Evolutionary conservation across 2,888 invertebrate genomes (phyloP).

Genomic region (Monochamus alternatus): DNA sequence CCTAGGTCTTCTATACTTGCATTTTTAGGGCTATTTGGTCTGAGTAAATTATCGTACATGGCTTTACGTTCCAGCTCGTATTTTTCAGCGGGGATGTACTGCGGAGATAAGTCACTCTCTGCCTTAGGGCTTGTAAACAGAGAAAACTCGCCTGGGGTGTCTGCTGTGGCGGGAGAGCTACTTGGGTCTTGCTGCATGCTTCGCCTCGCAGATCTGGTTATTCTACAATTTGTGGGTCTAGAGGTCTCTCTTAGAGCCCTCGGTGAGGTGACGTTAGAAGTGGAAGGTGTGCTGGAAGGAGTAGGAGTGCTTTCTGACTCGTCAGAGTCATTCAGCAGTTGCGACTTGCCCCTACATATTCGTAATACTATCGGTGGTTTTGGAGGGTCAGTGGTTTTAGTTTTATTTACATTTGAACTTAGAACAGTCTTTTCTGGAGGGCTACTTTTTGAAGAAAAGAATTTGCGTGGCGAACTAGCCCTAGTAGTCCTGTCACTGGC

Average conservation of each 20-base stretch:
- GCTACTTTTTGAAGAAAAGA: slow-evolving; percentile 66
- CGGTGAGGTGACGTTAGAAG: slow-evolving; percentile 71
- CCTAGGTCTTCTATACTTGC: slow-evolving; percentile 37
- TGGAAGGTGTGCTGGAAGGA: slow-evolving; percentile 74
- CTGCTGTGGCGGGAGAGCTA: slow-evolving; percentile 68
- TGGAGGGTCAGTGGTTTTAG: slow-evolving; percentile 59
- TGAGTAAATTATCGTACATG: slow-evolving; percentile 69
- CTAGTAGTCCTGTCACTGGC: slow-evolving; percentile 51
- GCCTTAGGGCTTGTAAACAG: slow-evolving; percentile 67
- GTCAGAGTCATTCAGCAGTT: slow-evolving; percentile 71
- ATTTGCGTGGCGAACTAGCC: slow-evolving; percentile 61
- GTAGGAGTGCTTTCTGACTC: slow-evolving; percentile 70
- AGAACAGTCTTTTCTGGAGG: slow-evolving; percentile 64
- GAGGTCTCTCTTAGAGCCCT: slow-evolving; percentile 64
- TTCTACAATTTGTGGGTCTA: slow-evolving; percentile 65
- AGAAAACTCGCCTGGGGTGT: slow-evolving; percentile 64
- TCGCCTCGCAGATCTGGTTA: slow-evolving; percentile 69
- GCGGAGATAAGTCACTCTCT: slow-evolving; percentile 67
- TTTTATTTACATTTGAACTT: slow-evolving; percentile 65
- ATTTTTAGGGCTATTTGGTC: slow-evolving; percentile 62
- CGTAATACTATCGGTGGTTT: slow-evolving; percentile 88
- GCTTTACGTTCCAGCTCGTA: slow-evolving; percentile 70
- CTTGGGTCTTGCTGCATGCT: slow-evolving; percentile 70
- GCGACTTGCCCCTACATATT: slow-evolving; percentile 85
- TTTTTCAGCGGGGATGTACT: slow-evolving; percentile 71